Evolutionary conservation across 1,140 invertebrate genomes (phyloP), one percentile per base, ranked within the genome.

Genomic region (Drosophila arizonae): DNA sequence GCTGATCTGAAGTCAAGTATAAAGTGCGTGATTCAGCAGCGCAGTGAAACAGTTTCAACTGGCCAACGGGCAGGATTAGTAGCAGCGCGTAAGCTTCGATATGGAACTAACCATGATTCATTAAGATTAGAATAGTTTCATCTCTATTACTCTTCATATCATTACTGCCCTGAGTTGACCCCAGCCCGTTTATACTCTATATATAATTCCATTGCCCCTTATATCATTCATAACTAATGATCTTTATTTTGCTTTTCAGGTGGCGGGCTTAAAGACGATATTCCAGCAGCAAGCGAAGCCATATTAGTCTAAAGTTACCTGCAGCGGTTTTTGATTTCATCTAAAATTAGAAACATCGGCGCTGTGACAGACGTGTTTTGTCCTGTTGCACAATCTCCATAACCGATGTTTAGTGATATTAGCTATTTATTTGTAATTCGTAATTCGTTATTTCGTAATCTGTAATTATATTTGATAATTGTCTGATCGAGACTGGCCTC

Each of bases 321-420:
- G 71, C 43, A 62, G 57, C 36, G 54, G 50, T 51, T 57, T 67
- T 39, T 67, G 46, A 24, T 28, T 39, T 55, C 36, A 61, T 28
- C 56, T 72, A 66, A 72, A 62, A 67, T 72, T 45, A 73, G 70
- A 63, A 54, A 68, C 63, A 76, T 72, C 70, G 64, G 69, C 33
- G 73, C 55, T 43, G 67, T 52, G 58, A 70, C 54, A 57, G 62
- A 33, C 46, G 62, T 72, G 13, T 69, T 56, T 66, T 79, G 61
- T 43, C 57, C 65, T 70, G 55, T 79, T 74, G 70, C 79, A 72
- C 64, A 54, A 81, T 87, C 79, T 87, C 79, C 70, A 62, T 54
- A 48, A 50, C 73, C 80, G 84, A 67, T 88, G 79, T 82, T 87
- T 80, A 87, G 84, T 87, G 84, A 88, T 88, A 88, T 82, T 87